A percentile compares a stretch with the other conserved stretches of the same genome.
These are phyloP conservation scores for Psilopsiagon aymara DNA, from an alignment of 2,113 vertebrate species.

Conservation along the genomic window DNA sequence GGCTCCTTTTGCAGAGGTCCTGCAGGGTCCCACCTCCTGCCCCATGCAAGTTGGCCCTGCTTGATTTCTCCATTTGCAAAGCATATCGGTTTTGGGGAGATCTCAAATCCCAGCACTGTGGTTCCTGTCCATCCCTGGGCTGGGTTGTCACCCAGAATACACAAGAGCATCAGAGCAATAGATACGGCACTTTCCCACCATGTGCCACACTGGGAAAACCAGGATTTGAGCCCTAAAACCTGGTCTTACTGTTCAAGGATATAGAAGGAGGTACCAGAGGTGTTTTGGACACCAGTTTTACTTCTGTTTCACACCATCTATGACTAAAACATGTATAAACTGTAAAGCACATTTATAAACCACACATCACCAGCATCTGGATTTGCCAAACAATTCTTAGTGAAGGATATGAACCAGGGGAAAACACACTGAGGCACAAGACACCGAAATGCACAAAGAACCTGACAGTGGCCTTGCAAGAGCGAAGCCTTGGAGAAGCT, in stretches of 20 bases:
- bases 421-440: fast-evolving
- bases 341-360: background rate
- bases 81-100: background rate
- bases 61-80: background rate
- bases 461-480: background rate
- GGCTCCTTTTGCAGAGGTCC: background rate
- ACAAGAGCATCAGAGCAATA: background rate
- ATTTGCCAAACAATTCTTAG: background rate
- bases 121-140: background rate
- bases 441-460: fast-evolving
- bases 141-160: background rate
- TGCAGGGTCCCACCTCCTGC: background rate
- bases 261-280: background rate
- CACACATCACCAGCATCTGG: fast-evolving
- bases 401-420: background rate
- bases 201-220: fast-evolving
- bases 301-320: background rate
- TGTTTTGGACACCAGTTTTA: background rate
- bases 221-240: background rate
- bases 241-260: background rate
- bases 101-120: background rate
- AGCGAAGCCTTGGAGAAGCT: background rate
- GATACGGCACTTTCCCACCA: background rate
- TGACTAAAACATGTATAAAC: background rate
- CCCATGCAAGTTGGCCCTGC: background rate